Percentiles rank a stretch among this genome's conserved stretches.
These are phyloP conservation scores for Antechinus stuartii DNA, from an alignment of 2,113 vertebrate species.

Conservation along the genomic window DNA sequence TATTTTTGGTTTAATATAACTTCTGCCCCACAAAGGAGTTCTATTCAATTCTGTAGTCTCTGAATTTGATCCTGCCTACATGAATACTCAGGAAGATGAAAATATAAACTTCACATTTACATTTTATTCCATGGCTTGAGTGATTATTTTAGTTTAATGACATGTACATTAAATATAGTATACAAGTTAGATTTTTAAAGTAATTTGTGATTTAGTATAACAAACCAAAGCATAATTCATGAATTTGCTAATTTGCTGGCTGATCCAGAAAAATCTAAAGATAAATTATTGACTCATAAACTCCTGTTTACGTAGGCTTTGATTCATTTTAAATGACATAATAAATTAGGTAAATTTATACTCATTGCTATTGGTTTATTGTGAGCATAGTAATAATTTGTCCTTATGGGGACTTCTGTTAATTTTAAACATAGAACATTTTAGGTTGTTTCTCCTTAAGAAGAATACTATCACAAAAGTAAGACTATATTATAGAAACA, in stretches of 20 bases:
- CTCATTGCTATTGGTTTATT: conserved; percentile 18
- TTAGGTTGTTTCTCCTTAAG: conserved; percentile 34
- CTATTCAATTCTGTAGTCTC: conserved; percentile 12
- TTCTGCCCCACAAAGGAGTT: conserved; percentile 15
- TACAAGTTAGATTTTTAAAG: conserved; percentile 44
- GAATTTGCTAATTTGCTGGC: conserved; percentile 42
- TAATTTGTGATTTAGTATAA: conserved; percentile 57
- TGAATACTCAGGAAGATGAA: neutral
- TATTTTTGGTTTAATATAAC: conserved; percentile 39
- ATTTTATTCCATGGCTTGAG: conserved; percentile 24
- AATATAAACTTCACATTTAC: neutral
- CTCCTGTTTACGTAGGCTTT: conserved; percentile 44
- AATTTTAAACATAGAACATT: conserved; percentile 35
- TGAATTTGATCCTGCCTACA: neutral
- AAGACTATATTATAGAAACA: neutral
- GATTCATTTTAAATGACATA: conserved; percentile 47
- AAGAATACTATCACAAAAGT: conserved; percentile 12
- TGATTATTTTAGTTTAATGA: conserved; percentile 57
- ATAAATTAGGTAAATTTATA: conserved; percentile 48
- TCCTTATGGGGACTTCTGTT: conserved; percentile 24
- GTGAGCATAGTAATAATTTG: conserved; percentile 58
- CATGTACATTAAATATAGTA: conserved; percentile 58
- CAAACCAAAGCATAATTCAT: conserved; percentile 48
- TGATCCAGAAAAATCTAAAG: conserved; percentile 60
- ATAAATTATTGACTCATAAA: conserved; percentile 46